A percentile compares a stretch with the other conserved stretches of the same genome.
These are phyloP conservation scores for Chrysoperla carnea DNA, from an alignment of 1,140 invertebrate genomes.

Conservation along the genomic window DNA sequence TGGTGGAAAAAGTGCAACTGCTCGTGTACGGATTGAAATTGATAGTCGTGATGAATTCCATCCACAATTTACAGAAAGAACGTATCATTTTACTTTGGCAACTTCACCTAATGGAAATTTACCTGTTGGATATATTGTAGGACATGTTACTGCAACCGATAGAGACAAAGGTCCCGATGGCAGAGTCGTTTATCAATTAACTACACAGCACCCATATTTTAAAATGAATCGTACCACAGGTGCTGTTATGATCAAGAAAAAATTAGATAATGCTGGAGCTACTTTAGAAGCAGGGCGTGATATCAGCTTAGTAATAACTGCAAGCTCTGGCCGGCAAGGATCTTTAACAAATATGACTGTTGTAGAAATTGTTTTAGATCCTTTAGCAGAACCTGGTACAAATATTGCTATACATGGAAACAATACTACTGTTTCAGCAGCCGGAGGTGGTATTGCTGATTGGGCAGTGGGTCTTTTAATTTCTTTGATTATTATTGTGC, in stretches of 20 bases:
- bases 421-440: constrained; percentile 28
- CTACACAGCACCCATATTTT: constrained; percentile 69
- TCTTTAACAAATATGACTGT: constrained; percentile 72
- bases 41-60: constrained; percentile 84
- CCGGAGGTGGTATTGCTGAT: constrained; percentile 52
- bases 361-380: constrained; percentile 68
- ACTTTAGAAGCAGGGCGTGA: constrained; percentile 43
- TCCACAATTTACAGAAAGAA: constrained; percentile 74
- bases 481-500: constrained; percentile 58
- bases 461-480: constrained; percentile 78
- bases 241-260: constrained; percentile 63
- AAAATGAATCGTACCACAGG: constrained; percentile 84
- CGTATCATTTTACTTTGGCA: constrained; percentile 67
- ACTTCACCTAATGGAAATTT: constrained; percentile 40
- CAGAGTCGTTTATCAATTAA: constrained; percentile 72
- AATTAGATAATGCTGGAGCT: constrained; percentile 39
- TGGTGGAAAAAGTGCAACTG: constrained; percentile 56
- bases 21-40: constrained; percentile 69
- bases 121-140: constrained; percentile 61
- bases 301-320: constrained; percentile 62
- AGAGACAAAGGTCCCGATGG: constrained; percentile 83
- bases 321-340: constrained; percentile 70
- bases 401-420: constrained; percentile 29
- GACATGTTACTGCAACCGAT: constrained; percentile 76
- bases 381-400: constrained; percentile 34